Percentiles rank a stretch among this genome's conserved stretches.
These are phyloP conservation scores for Sula dactylatra DNA, from an alignment of 2,113 vertebrate species.

Conservation along the genomic window DNA sequence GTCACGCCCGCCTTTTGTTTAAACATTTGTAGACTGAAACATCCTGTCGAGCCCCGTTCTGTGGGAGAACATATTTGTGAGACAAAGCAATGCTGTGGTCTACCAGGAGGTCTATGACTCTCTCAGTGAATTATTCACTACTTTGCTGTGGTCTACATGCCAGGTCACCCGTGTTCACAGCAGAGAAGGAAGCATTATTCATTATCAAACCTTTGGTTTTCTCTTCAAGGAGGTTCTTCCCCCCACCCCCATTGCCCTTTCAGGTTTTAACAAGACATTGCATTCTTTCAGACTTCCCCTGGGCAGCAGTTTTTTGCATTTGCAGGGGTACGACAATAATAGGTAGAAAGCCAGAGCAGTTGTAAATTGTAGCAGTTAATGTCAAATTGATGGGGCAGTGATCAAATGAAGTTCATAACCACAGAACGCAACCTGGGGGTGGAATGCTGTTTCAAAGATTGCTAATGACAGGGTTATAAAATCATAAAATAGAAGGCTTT, in stretches of 20 bases:
- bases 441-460: slow-evolving; percentile 69
- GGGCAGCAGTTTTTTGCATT: slow-evolving; percentile 70
- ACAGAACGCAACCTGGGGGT: slow-evolving; percentile 69
- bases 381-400: slow-evolving; percentile 67
- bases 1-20: slow-evolving; percentile 70
- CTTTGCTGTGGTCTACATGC: slow-evolving; percentile 67
- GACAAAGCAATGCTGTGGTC: slow-evolving; percentile 70
- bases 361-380: slow-evolving; percentile 75
- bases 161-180: slow-evolving; percentile 68
- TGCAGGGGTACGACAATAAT: slow-evolving; percentile 56
- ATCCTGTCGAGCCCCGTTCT: slow-evolving; percentile 62
- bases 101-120: slow-evolving; percentile 71
- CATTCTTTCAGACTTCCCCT: slow-evolving; percentile 80
- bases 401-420: slow-evolving; percentile 76
- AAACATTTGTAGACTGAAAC: slow-evolving; percentile 68
- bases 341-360: slow-evolving; percentile 53
- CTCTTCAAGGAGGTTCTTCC: slow-evolving; percentile 54
- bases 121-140: slow-evolving; percentile 72
- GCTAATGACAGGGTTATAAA: slow-evolving; percentile 73
- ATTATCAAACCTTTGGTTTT: slow-evolving; percentile 57
- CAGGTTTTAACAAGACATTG: slow-evolving; percentile 80
- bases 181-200: slow-evolving; percentile 69
- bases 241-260: slow-evolving; percentile 58
- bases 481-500: slow-evolving; percentile 64
- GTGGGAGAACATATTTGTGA: slow-evolving; percentile 74